phyloP scores from a whole-genome alignment of 2,113 vertebrate genomes.

The Otus sunia region DNA sequence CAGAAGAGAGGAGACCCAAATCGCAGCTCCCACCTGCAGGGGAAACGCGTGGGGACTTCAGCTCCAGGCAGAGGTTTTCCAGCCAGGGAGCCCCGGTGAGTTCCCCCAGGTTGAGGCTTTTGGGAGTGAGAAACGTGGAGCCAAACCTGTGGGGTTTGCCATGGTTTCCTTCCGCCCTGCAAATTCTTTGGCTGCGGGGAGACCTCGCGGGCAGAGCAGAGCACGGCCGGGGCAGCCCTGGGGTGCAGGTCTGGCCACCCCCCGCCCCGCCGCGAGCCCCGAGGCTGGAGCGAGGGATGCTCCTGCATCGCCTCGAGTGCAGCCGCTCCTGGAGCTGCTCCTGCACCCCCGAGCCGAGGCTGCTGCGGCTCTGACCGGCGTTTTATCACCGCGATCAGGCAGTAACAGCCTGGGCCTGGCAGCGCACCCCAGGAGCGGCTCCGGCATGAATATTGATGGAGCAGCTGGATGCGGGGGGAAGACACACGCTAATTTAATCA shows the following conservation, averaged over 20 bases:
- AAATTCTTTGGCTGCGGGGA: not conserved
- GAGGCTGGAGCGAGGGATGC: not conserved
- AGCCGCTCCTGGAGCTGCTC: fast-evolving
- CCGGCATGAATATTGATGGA: not conserved
- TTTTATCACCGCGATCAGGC: not conserved
- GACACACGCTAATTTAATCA: not conserved
- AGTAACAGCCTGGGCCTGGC: not conserved
- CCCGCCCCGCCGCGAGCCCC: fast-evolving
- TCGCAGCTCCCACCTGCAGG: not conserved
- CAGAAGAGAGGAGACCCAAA: not conserved
- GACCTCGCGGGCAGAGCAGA: fast-evolving
- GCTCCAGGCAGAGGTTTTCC: not conserved
- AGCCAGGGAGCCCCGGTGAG: not conserved
- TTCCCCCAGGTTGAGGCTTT: fast-evolving
- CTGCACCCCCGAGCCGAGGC: not conserved
- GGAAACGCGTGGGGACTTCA: fast-evolving
- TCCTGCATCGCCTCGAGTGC: fast-evolving
- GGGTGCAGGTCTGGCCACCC: not conserved
- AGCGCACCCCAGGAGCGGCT: not conserved
- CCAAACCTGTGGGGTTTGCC: fast-evolving
- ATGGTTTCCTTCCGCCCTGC: not conserved
- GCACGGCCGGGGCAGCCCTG: not conserved
- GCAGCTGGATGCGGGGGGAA: not conserved
- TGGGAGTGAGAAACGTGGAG: fast-evolving
- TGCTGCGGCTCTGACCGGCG: fast-evolving